These are phyloP conservation scores for Pseudococcus jackbeardsleyi DNA, from an alignment of 2,888 invertebrate genomes.

Conservation along the genomic window DNA sequence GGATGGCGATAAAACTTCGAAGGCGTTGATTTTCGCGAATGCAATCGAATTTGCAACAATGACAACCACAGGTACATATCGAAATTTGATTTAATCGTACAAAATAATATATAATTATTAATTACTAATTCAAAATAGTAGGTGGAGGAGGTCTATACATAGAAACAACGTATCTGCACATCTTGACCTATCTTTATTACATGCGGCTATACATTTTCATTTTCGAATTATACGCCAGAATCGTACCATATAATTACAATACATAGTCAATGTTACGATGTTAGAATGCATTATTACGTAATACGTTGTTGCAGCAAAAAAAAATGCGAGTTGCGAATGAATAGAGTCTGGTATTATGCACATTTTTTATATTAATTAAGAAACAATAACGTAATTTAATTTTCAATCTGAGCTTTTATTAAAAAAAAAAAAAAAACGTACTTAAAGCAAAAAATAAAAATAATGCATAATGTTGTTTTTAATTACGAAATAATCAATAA, in stretches of 20 bases:
- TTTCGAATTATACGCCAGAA: neutral
- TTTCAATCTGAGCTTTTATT: neutral
- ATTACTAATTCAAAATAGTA: neutral
- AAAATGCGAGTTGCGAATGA: neutral
- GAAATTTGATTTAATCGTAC: neutral
- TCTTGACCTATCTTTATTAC: constrained; percentile 20
- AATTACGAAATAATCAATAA: neutral
- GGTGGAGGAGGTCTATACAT: neutral
- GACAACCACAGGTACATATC: neutral
- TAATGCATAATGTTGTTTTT: neutral
- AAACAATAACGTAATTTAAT: constrained; percentile 14
- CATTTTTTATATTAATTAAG: neutral
- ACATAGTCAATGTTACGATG: constrained; percentile 12
- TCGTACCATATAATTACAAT: neutral
- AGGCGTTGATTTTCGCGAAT: neutral
- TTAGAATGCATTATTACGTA: constrained; percentile 39
- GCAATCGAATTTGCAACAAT: neutral
- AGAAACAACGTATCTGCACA: neutral
- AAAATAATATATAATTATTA: neutral
- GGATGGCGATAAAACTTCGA: neutral
- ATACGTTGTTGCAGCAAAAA: constrained; percentile 18
- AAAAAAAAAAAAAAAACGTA: neutral
- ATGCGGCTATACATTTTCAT: neutral
- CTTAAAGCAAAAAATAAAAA: too few species aligned
- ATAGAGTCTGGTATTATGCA: neutral